These are phyloP conservation scores for Stegophylla sp. DNA, from an alignment of 2,888 invertebrate species.

Conservation along the genomic window DNA sequence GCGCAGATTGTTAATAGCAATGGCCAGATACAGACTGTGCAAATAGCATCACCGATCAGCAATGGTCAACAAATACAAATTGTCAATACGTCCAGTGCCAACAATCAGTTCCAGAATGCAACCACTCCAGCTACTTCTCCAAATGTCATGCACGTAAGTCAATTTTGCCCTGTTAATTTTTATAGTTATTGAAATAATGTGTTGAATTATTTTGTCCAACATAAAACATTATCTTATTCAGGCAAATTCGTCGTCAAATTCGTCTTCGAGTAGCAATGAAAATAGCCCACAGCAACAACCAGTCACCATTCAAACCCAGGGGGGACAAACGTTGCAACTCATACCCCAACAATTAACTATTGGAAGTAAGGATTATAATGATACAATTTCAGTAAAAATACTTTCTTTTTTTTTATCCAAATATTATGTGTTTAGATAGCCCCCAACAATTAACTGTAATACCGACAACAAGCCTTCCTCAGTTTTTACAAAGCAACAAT, in stretches of 20 bases:
- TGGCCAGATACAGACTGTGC: slow-evolving; percentile 89
- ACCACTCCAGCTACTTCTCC: slow-evolving; percentile 48
- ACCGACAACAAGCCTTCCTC: slow-evolving; percentile 72
- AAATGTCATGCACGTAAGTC: slow-evolving; percentile 48
- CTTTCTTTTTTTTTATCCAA: background rate
- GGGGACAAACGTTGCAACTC: slow-evolving; percentile 60
- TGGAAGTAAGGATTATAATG: slow-evolving; percentile 36
- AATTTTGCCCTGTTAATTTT: background rate
- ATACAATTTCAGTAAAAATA: background rate
- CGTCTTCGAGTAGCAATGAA: slow-evolving; percentile 52
- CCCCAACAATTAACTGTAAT: slow-evolving; percentile 83
- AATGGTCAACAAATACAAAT: slow-evolving; percentile 60
- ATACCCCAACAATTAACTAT: slow-evolving; percentile 58
- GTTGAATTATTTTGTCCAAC: background rate
- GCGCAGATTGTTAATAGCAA: slow-evolving; percentile 87
- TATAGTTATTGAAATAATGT: background rate
- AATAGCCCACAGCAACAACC: slow-evolving; percentile 47
- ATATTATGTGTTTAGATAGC: slow-evolving; percentile 41
- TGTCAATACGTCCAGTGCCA: slow-evolving; percentile 45
- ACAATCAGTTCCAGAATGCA: slow-evolving; percentile 48
- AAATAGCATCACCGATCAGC: slow-evolving; percentile 69
- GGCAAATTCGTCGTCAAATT: slow-evolving; percentile 57
- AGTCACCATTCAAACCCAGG: slow-evolving; percentile 57
- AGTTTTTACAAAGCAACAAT: slow-evolving; percentile 63
- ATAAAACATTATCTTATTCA: slow-evolving; percentile 7